Conservation (phyloP, 1,140 invertebrate genomes). For the Kradibia gibbosae region DNA sequence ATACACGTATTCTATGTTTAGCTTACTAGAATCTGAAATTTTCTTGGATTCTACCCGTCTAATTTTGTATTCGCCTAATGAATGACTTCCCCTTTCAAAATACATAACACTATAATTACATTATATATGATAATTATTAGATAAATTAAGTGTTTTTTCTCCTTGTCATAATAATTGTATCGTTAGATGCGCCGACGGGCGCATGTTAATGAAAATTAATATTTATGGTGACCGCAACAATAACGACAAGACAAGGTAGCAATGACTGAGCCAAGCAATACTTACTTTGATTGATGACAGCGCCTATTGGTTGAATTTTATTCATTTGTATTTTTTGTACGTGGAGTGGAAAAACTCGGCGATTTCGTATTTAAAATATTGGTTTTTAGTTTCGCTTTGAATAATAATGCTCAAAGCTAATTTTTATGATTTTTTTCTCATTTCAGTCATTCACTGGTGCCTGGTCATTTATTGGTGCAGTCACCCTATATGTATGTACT, state of each 20-base stretch:
- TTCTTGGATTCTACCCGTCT: not conserved
- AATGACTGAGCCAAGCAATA: constrained; percentile 17
- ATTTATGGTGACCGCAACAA: constrained; percentile 9
- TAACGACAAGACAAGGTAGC: not conserved
- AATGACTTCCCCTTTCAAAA: constrained; percentile 15
- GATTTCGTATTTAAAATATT: not conserved
- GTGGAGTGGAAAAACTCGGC: not conserved
- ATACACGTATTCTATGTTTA: not conserved
- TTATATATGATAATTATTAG: not conserved
- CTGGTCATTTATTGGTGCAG: constrained; percentile 48
- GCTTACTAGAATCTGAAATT: not conserved
- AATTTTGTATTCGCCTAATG: constrained; percentile 5
- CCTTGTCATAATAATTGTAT: not conserved
- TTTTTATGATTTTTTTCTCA: constrained; percentile 24
- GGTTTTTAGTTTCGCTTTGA: not conserved
- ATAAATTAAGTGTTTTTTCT: not conserved
- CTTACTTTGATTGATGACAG: too few relatives aligned
- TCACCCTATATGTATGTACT: constrained; percentile 50
- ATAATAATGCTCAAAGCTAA: constrained; percentile 8
- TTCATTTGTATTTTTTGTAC: not conserved
- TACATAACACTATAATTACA: constrained; percentile 7
- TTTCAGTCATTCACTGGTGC: constrained; percentile 51
- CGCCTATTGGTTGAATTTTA: too few relatives aligned
- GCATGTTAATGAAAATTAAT: constrained; percentile 24
- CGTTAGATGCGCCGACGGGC: not conserved